Evolutionary conservation across 2,113 vertebrate species (phyloP).

Genomic region (Polypterus bichir): DNA sequence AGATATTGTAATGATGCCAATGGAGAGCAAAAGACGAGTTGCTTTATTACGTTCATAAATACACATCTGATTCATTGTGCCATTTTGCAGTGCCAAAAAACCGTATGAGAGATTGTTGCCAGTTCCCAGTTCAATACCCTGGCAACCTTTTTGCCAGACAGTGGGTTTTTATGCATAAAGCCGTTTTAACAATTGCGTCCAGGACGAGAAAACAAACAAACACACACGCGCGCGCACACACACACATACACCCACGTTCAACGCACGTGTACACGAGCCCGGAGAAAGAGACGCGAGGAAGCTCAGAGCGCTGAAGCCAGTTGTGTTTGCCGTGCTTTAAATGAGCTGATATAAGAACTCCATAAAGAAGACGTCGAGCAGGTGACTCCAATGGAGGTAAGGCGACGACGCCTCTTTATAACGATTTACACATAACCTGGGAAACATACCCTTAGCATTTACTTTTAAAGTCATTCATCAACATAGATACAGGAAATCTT

Average conservation of each 20-base stretch:
- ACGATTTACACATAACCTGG: too few species aligned
- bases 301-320: too few species aligned
- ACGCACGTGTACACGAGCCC: too few species aligned
- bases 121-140: constrained; percentile 24
- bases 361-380: too few species aligned
- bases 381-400: too few species aligned
- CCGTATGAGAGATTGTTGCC: constrained; percentile 28
- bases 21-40: constrained; percentile 53
- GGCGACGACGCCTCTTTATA: too few species aligned
- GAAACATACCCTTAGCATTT: too few species aligned
- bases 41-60: constrained; percentile 57
- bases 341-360: too few species aligned
- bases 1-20: constrained; percentile 61
- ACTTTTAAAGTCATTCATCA: too few species aligned
- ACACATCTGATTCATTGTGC: constrained; percentile 44
- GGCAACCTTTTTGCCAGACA: constrained; percentile 23
- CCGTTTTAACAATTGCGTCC: background rate
- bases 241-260: constrained; percentile 4
- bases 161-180: background rate
- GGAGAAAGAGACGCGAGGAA: too few species aligned
- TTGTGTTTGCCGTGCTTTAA: too few species aligned
- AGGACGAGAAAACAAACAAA: background rate
- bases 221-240: background rate
- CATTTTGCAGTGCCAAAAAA: constrained; percentile 34
- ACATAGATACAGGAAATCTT: too few species aligned